Conservation (phyloP, 2,888 invertebrate genomes). For the Hirtodrosophila cameraria region DNA sequence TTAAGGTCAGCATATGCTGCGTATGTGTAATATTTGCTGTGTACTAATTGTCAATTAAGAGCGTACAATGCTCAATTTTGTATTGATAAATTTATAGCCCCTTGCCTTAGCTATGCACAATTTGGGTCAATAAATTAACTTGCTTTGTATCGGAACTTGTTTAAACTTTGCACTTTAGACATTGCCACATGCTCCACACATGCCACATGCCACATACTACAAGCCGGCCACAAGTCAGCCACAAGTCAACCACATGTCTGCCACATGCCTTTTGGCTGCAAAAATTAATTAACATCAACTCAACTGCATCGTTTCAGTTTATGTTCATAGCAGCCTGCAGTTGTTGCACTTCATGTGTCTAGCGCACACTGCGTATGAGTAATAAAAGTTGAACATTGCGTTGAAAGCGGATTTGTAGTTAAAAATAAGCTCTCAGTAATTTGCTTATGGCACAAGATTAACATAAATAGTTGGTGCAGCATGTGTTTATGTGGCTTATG, state of each 20-base stretch:
- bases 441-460: not conserved
- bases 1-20: slow-evolving; percentile 3
- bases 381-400: slow-evolving; percentile 9
- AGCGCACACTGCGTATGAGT: slow-evolving; percentile 38
- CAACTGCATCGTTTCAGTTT: slow-evolving; percentile 18
- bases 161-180: slow-evolving; percentile 37
- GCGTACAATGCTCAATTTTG: too few species aligned
- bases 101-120: too few species aligned
- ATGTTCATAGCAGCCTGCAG: not conserved
- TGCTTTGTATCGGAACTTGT: too few species aligned
- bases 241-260: not conserved
- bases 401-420: too few species aligned
- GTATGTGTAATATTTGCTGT: slow-evolving; percentile 38
- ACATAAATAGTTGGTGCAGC: too few species aligned
- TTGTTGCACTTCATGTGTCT: not conserved
- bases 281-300: slow-evolving; percentile 32
- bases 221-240: too few species aligned
- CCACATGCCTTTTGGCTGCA: not conserved
- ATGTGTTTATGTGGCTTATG: not conserved
- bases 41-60: not conserved
- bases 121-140: too few species aligned
- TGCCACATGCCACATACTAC: too few species aligned
- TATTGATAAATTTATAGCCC: too few species aligned
- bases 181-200: too few species aligned
- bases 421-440: not conserved